Base-by-base conservation (phyloP, 2,113 vertebrate species). In the Romanogobio albipinnatus region DNA sequence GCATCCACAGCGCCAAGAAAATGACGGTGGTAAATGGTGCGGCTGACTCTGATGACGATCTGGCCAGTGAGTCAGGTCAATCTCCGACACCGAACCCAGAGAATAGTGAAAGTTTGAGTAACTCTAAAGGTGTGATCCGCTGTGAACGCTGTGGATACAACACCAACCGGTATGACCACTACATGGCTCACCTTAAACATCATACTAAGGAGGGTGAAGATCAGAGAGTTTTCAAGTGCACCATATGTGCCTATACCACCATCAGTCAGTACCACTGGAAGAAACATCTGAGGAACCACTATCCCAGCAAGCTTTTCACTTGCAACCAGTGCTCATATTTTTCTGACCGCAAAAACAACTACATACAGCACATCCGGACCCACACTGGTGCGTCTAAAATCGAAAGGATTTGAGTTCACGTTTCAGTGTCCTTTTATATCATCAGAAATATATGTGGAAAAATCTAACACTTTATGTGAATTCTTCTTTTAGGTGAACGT, bases 201-300 rank as follows among this genome's bases (percentile, higher is more conserved):
- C 97, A 99, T 91, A 96, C 93, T 89, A 97, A 97, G 90, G 96
- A 95, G 53, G 96, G 96, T 51, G 95, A 96, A 76, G 96, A 94
- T 4, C 95, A 96, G 92, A 95, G 96, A 56, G 97, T 99, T 59
- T 99, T 97, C 89, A 98, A 96, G 94, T 99, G 98, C 90, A 98
- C 97, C 10, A 95, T 99, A 87, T 99, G 98, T 89, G 96, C 97
- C 0, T 99, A 99, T 84, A 98, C 96, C 77, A 99, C 98, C 0
- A 96, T 99, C 82, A 99, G 98, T 81, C 97, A 99, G 89, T 99
- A 99, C 86, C 98, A 99, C 92, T 99, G 98, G 98, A 97, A 98
- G 92, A 99, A 99, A 90, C 98, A 99, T 91, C 92, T 99, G 87
- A 95, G 98, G 87, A 99, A 99, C 87, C 98, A 99, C 90, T 99